Percentiles rank a stretch among this genome's conserved stretches.
Evolutionary conservation across 1,140 invertebrate species (phyloP).

Genomic region (Epicauta chinensis): DNA sequence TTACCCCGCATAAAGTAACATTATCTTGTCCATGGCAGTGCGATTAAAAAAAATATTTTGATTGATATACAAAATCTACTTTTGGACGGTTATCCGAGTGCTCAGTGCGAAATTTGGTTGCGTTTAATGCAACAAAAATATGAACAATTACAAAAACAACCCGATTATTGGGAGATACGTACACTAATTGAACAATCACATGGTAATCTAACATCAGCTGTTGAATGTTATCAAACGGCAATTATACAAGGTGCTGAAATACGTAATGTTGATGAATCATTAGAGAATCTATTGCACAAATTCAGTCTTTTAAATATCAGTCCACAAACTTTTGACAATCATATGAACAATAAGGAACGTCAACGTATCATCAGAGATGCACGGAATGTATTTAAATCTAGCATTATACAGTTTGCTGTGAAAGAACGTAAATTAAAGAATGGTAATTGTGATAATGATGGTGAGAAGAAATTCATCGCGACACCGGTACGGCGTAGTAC

Average conservation of each 20-base stretch:
- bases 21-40: too few species aligned
- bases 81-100: conserved; percentile 39
- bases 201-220: conserved; percentile 48
- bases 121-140: conserved; percentile 44
- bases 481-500: conserved; percentile 40
- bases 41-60: conserved; percentile 36
- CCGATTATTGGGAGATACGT: conserved; percentile 53
- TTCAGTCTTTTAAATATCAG: conserved; percentile 52
- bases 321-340: conserved; percentile 26
- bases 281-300: conserved; percentile 50
- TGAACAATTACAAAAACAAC: conserved; percentile 38
- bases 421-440: conserved; percentile 35
- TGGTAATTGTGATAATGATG: conserved; percentile 7
- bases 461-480: conserved; percentile 27
- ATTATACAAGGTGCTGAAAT: conserved; percentile 51
- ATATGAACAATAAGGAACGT: conserved; percentile 18
- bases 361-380: conserved; percentile 41
- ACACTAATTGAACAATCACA: conserved; percentile 48
- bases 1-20: too few species aligned
- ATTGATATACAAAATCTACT: conserved; percentile 37
- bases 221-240: conserved; percentile 50
- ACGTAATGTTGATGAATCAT: conserved; percentile 45
- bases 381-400: conserved; percentile 52
- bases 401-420: conserved; percentile 52
- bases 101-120: conserved; percentile 50